Evolutionary conservation across 2,113 vertebrate genomes (phyloP), one percentile per base, ranked within the genome.

Genomic region (Silurus meridionalis): DNA sequence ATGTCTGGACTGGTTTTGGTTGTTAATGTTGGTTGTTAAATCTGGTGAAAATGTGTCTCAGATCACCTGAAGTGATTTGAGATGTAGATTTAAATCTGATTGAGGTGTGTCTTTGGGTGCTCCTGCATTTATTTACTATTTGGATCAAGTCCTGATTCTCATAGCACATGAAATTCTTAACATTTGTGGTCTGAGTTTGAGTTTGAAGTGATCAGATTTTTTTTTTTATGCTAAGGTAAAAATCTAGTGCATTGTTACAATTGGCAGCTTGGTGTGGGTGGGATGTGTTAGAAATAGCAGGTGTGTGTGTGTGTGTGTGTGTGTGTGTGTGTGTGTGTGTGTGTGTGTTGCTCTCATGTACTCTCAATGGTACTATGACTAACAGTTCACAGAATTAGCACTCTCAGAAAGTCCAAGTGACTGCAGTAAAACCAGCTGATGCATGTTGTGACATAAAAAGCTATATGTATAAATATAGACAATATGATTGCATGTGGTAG

Each of bases 211-310:
- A 23, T 74, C 19, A 50, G 3, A 50, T 75, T 25, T 23, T 74
- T 72, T 46, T 52, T 82, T 75, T 78, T 8, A 50, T 71, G 52
- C 66, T 79, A 63, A 85, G 57, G 50, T 69, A 57, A 55, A 83
- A 80, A 52, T 72, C 37, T 46, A 80, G 55, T 53, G 23, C n/a
- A 13, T 71, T 80, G 84, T 77, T 85, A 85, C 80, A 46, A 50
- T 71, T 25, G 63, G 55, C 55, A 64, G 72, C 19, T 52, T 88
- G 75, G 63, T 82, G 46, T 86, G 72, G 5, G 87, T 88, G 66
- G 81, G 81, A 74, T 86, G 87, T 88, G 74, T 63, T 80, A 77
- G 78, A 58, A 80, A 86, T 67, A 80, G 80, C 72, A 86, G 64
- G 80, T 87, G 55, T 85, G 58, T 77, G 85, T 81, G 61, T 82